A percentile compares a stretch with the other conserved stretches of the same genome.
These are phyloP conservation scores for Myotis planiceps DNA, from an alignment of 2,797 vertebrate species.

Conservation along the genomic window DNA sequence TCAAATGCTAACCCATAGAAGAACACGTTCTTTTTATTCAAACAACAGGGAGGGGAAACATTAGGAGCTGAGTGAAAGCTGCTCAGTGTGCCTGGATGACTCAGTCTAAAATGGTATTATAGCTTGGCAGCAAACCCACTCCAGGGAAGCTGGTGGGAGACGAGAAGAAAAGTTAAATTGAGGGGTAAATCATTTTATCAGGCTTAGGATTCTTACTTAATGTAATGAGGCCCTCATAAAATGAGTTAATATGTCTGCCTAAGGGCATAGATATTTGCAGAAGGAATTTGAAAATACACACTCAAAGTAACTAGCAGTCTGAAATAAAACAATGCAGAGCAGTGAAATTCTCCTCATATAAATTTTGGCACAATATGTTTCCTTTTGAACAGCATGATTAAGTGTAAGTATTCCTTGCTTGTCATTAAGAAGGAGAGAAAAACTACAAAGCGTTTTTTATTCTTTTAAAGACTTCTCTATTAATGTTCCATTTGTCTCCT, in stretches of 20 bases:
- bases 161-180: constrained; percentile 60
- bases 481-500: not conserved
- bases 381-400: constrained; percentile 31
- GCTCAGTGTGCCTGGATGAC: constrained; percentile 45
- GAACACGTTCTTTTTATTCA: constrained; percentile 48
- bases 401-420: constrained; percentile 25
- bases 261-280: constrained; percentile 55
- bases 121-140: constrained; percentile 54
- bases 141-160: constrained; percentile 57
- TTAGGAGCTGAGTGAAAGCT: constrained; percentile 39
- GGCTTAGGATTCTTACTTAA: constrained; percentile 45
- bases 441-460: not conserved
- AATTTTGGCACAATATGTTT: constrained; percentile 13
- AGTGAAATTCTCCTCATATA: constrained; percentile 31
- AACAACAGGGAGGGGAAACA: not conserved
- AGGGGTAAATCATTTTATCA: constrained; percentile 57
- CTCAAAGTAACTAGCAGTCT: not conserved
- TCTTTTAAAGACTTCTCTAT: constrained; percentile 41
- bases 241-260: constrained; percentile 53
- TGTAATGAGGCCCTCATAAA: constrained; percentile 65
- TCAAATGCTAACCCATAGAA: constrained; percentile 39
- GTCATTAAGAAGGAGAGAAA: constrained; percentile 29
- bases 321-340: constrained; percentile 39
- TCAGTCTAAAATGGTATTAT: constrained; percentile 56
- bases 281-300: constrained; percentile 46